A percentile compares a stretch with the other conserved stretches of the same genome.
phyloP scores from a whole-genome alignment of 2,113 vertebrate genomes.

The Podiceps cristatus region DNA sequence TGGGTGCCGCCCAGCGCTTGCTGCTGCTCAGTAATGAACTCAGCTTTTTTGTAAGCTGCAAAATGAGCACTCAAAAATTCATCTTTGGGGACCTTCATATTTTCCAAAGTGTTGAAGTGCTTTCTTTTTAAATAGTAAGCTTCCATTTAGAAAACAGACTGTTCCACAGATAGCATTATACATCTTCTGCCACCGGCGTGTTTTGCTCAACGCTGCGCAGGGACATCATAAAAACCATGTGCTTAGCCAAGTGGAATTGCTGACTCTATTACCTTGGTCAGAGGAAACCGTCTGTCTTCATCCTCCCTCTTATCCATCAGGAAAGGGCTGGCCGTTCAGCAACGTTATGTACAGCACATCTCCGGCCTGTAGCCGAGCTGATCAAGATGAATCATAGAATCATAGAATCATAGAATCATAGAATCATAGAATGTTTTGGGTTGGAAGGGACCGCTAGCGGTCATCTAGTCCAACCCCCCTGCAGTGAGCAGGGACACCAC shows the following conservation, averaged over 20 bases:
- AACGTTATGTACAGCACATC: accelerated
- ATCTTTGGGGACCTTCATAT: not conserved
- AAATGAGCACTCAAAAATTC: not conserved
- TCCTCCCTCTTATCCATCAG: not conserved
- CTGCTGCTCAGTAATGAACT: not conserved
- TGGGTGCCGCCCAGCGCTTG: not conserved
- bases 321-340: not conserved
- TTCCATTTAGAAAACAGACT: not conserved
- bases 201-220: accelerated
- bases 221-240: not conserved
- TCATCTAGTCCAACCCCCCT: too few relatives aligned
- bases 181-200: not conserved
- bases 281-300: not conserved
- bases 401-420: too few relatives aligned
- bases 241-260: not conserved
- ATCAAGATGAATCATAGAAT: too few relatives aligned
- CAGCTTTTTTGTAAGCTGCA: not conserved
- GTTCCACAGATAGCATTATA: not conserved
- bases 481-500: too few relatives aligned
- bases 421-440: too few relatives aligned
- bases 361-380: not conserved
- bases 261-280: not conserved
- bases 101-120: not conserved
- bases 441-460: too few relatives aligned
- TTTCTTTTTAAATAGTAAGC: not conserved